Evolutionary conservation across 2,113 vertebrate species (phyloP), one percentile per base, ranked within the genome.

Genomic region (Alligator sinensis): DNA sequence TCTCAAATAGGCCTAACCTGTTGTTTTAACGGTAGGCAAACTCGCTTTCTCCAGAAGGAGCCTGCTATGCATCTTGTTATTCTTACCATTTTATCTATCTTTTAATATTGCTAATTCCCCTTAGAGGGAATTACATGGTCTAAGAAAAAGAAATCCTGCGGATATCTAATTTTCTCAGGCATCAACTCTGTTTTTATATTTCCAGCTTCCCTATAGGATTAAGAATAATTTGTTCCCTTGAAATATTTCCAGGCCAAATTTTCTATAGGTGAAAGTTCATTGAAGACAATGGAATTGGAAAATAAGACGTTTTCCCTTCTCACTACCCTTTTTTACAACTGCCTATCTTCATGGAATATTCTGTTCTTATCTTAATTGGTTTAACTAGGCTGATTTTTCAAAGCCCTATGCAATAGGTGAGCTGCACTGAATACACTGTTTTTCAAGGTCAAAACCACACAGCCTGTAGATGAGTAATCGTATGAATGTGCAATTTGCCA

Each of bases 11-110:
- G 3, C 21, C 2, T 0, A n/a, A 75, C 34, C 55, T 88, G 72
- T 47, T 89, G 55, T 77, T 92, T 25, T 58, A 80, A 75, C 47
- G 72, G 21, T 30, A 28, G 80, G 10, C 70, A 47, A 12, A 12
- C 75, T 91, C 57, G n/a, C 58, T 95, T 95, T 89, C 90, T 89
- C 89, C 79, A 82, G 34, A 72, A 74, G 34, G 22, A 34, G 47
- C 30, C 13, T 47, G 21, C 24, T 75, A 94, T 88, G 75, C 85
- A 80, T 4, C 59, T 86, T 88, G 58, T 70, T 93, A 25, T 34
- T 89, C 75, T n/a, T 8, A 80, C 82, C 38, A 78, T 60, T 13
- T 91, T 90, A 17, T 70, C 24, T n/a, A 66, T 17, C 62, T 87
- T 93, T 94, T 60, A 61, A 24, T 38, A 84, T n/a, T 47, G 55